phyloP scores from a whole-genome alignment of 2,888 invertebrate species.

The Reticulitermes lucifugus region DNA sequence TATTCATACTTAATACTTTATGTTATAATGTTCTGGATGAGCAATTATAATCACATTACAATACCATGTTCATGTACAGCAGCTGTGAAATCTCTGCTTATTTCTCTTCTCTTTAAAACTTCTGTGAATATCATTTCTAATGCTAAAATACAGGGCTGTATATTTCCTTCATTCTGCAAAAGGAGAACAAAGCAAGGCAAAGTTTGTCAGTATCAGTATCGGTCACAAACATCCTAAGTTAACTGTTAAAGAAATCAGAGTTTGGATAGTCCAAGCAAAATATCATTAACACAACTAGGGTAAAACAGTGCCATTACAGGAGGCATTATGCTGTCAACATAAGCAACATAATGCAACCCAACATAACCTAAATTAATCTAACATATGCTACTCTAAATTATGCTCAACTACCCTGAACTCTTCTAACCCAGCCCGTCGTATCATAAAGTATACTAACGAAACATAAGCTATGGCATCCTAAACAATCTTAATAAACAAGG shows the following conservation, averaged over 20 bases:
- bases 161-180: slow-evolving; percentile 49
- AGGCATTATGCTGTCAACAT: too few species aligned
- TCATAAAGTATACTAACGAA: too few species aligned
- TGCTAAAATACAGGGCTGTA: slow-evolving; percentile 69
- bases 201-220: background rate
- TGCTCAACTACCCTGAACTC: too few species aligned
- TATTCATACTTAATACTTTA: background rate
- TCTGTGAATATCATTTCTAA: slow-evolving; percentile 79
- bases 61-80: slow-evolving; percentile 32
- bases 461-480: too few species aligned
- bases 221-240: background rate
- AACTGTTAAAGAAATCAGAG: background rate
- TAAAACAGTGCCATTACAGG: too few species aligned
- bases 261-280: background rate
- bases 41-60: background rate
- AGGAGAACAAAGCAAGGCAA: slow-evolving; percentile 12
- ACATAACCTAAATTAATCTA: too few species aligned
- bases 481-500: too few species aligned
- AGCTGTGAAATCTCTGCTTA: slow-evolving; percentile 66
- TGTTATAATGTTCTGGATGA: background rate
- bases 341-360: too few species aligned
- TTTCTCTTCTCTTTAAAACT: slow-evolving; percentile 74
- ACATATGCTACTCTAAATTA: too few species aligned
- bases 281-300: too few species aligned
- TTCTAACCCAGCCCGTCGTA: too few species aligned